A percentile compares a stretch with the other conserved stretches of the same genome.
phyloP scores from a whole-genome alignment of 2,888 invertebrate genomes.

The Merodon equestris region DNA sequence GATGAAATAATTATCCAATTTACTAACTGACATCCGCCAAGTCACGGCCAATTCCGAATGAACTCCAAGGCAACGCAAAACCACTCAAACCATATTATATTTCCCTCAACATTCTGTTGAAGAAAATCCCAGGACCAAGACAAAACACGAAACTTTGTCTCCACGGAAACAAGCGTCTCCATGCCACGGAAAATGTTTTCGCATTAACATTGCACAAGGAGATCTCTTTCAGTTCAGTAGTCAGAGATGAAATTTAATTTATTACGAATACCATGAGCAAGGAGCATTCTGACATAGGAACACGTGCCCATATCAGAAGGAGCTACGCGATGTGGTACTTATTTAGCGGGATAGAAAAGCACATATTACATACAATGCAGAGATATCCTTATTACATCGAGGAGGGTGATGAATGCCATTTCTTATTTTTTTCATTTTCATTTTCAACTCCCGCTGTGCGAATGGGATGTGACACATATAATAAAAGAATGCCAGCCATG shows the following conservation, averaged over 20 bases:
- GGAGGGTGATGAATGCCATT: conserved; percentile 8
- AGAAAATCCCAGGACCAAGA: conserved; percentile 4
- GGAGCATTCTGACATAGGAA: conserved; percentile 11
- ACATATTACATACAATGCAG: neutral
- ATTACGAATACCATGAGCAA: conserved; percentile 20
- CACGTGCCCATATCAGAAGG: too few relatives aligned
- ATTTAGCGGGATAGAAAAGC: too few relatives aligned
- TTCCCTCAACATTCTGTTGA: conserved; percentile 16
- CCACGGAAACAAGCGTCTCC: too few relatives aligned
- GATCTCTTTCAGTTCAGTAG: conserved; percentile 13
- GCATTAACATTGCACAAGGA: neutral
- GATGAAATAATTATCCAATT: conserved; percentile 56
- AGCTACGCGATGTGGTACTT: too few relatives aligned
- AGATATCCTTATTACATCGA: conserved; percentile 7
- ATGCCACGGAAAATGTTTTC: too few relatives aligned
- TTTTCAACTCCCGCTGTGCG: too few relatives aligned
- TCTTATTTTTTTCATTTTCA: neutral
- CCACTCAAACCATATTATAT: conserved; percentile 15
- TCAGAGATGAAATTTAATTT: conserved; percentile 36
- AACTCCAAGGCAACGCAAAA: neutral
- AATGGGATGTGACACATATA: too few relatives aligned
- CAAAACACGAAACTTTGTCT: conserved; percentile 3
- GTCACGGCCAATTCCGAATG: neutral
- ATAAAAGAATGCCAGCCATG: too few relatives aligned
- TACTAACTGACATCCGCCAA: conserved; percentile 19